phyloP scores from a whole-genome alignment of 2,113 vertebrate genomes.

The Columba janthina region DNA sequence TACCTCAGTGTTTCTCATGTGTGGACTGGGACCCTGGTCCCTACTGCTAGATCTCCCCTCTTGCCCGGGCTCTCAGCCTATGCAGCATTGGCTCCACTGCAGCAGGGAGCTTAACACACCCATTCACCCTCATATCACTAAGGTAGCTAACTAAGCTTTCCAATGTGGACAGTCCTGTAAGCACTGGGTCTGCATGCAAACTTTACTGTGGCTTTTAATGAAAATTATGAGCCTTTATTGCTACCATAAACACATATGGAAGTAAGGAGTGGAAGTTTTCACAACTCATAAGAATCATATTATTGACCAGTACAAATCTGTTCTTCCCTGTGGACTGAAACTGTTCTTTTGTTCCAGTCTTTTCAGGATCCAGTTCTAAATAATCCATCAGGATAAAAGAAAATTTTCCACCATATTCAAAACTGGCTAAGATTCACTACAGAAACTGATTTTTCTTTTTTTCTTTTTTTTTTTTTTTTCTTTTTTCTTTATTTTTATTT shows the following conservation, averaged over 20 bases:
- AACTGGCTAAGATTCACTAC: background rate
- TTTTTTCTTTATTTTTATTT: background rate
- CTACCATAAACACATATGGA: conserved; percentile 20
- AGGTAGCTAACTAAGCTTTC: background rate
- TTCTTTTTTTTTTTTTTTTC: background rate
- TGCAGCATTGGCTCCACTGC: background rate
- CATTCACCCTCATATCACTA: too few species aligned
- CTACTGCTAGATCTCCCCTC: background rate
- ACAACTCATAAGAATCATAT: background rate
- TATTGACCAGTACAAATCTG: background rate
- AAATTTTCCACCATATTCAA: background rate
- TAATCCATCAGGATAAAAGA: background rate
- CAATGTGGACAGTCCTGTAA: background rate
- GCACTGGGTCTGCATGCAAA: background rate
- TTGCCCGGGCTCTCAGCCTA: background rate
- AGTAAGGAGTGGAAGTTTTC: conserved; percentile 15
- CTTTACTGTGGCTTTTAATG: background rate
- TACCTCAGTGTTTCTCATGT: background rate
- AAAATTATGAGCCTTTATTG: background rate
- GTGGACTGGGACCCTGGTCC: background rate
- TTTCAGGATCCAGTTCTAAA: background rate
- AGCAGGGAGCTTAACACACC: fast-evolving
- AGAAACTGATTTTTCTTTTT: background rate
- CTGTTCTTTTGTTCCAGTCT: background rate
- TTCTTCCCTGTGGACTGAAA: background rate